These are phyloP conservation scores for Chamaea fasciata DNA, from an alignment of 2,113 vertebrate species.

Conservation along the genomic window DNA sequence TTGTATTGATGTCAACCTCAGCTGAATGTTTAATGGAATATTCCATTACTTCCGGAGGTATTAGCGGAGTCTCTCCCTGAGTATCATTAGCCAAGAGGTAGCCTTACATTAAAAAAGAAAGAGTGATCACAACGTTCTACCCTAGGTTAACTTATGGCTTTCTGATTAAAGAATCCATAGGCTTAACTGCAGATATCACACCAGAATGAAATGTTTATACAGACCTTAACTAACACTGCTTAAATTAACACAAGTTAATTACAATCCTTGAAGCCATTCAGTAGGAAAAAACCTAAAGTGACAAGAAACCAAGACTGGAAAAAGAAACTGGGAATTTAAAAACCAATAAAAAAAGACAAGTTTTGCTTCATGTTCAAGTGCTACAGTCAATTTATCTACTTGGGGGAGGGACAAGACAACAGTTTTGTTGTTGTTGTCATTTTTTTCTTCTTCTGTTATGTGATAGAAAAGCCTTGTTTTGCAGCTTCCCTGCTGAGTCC, in stretches of 20 bases:
- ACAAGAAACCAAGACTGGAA: neutral
- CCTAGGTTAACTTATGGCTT: slow-evolving; percentile 45
- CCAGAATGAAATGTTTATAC: neutral
- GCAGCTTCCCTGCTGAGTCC: neutral
- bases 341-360: neutral
- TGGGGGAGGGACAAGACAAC: neutral
- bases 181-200: neutral
- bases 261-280: neutral
- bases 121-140: slow-evolving; percentile 74
- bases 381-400: neutral
- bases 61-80: slow-evolving; percentile 97
- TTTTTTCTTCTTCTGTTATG: neutral
- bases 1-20: slow-evolving; percentile 98
- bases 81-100: slow-evolving; percentile 98
- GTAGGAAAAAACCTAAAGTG: neutral
- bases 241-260: neutral
- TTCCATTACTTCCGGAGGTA: slow-evolving; percentile 98
- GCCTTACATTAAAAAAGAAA: slow-evolving; percentile 80
- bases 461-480: neutral
- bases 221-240: neutral
- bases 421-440: neutral
- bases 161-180: neutral
- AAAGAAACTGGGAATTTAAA: neutral
- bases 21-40: slow-evolving; percentile 97
- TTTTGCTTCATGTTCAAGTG: neutral